These are phyloP conservation scores for Villa cingulata DNA, from an alignment of 2,888 invertebrate genomes.

Conservation along the genomic window DNA sequence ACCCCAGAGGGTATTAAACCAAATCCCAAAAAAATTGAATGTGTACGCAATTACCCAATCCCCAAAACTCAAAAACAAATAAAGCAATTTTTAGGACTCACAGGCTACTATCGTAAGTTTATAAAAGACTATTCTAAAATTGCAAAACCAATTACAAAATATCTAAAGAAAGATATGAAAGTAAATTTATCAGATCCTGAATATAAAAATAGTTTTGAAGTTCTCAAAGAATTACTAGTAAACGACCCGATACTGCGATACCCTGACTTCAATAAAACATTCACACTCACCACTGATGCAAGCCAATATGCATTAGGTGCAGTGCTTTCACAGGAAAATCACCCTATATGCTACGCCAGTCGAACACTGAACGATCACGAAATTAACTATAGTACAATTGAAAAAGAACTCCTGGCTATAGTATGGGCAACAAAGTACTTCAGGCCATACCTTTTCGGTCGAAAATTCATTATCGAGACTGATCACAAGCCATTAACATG, in stretches of 20 bases:
- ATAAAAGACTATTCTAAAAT: conserved; percentile 25
- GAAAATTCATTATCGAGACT: background rate
- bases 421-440: conserved; percentile 6
- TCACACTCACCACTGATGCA: conserved; percentile 6
- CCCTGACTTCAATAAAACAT: conserved; percentile 7
- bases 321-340: conserved; percentile 3
- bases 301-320: conserved; percentile 6
- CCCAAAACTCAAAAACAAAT: conserved; percentile 14
- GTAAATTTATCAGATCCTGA: conserved; percentile 6
- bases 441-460: conserved; percentile 1
- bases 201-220: conserved; percentile 2
- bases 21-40: conserved; percentile 13
- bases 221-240: conserved; percentile 1
- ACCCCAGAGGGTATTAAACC: conserved; percentile 16
- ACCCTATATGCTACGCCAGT: conserved; percentile 2
- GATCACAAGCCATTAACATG: background rate
- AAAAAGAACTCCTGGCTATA: conserved; percentile 6
- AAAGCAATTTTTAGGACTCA: conserved; percentile 9
- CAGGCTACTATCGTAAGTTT: conserved; percentile 16
- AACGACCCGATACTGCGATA: conserved; percentile 7
- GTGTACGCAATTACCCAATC: conserved; percentile 11
- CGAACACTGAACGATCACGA: conserved; percentile 3
- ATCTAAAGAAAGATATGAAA: conserved; percentile 9
- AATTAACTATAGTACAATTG: conserved; percentile 1
- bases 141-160: conserved; percentile 3